Percentiles rank a stretch among this genome's conserved stretches.
These are phyloP conservation scores for Euwallacea similis DNA, from an alignment of 1,140 invertebrate genomes.

Conservation along the genomic window DNA sequence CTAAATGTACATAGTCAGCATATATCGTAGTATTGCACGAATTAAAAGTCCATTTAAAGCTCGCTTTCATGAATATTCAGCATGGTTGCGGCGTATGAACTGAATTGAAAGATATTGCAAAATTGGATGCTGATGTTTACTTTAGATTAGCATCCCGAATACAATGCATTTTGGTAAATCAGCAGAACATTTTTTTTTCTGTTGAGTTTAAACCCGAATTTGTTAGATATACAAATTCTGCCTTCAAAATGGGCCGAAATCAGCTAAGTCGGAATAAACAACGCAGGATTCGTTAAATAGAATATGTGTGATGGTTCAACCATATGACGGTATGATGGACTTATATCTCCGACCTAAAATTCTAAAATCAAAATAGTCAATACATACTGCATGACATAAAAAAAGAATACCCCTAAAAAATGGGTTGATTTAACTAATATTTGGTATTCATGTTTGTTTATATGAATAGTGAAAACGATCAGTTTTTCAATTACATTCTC, in stretches of 20 bases:
- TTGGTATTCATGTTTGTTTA: background rate
- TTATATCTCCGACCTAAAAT: too few species aligned
- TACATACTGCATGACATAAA: background rate
- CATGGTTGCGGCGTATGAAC: background rate
- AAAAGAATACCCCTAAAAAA: background rate
- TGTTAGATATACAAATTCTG: too few species aligned
- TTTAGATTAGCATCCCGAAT: background rate
- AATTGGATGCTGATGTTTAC: constrained; percentile 1
- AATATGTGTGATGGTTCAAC: too few species aligned
- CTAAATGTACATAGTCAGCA: too few species aligned
- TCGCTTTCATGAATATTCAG: background rate
- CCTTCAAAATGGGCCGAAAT: too few species aligned
- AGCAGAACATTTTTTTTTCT: too few species aligned
- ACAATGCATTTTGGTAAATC: background rate
- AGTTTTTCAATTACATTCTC: background rate
- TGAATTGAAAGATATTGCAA: constrained; percentile 3
- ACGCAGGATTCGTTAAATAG: too few species aligned
- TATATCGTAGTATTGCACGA: too few species aligned
- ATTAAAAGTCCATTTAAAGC: background rate
- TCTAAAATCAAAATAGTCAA: too few species aligned
- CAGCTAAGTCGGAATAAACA: too few species aligned
- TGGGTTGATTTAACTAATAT: background rate
- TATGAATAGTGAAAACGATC: background rate
- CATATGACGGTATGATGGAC: too few species aligned
- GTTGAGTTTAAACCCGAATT: too few species aligned